Conservation (phyloP, 2,888 invertebrate species). For the Eupithecia pulchellata region DNA sequence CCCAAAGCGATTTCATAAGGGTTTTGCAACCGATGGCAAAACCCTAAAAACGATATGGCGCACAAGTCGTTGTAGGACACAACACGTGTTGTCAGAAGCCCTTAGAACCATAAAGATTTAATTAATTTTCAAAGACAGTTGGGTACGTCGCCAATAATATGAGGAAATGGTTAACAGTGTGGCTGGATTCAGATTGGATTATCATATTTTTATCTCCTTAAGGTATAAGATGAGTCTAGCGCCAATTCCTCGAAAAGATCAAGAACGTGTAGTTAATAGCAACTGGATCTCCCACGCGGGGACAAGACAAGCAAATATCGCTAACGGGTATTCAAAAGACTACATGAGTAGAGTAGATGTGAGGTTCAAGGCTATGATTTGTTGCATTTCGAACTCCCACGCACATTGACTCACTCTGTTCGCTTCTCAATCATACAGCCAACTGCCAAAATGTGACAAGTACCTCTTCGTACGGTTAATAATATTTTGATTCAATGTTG, state of each 20-base stretch:
- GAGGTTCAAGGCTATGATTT: constrained; percentile 73
- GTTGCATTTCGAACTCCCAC: constrained; percentile 79
- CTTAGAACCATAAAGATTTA: constrained; percentile 41
- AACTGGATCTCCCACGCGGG: constrained; percentile 59
- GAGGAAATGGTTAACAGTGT: background rate
- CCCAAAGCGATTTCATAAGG: too few relatives aligned
- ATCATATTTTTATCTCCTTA: constrained; percentile 36
- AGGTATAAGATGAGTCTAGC: constrained; percentile 31
- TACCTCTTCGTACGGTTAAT: constrained; percentile 19
- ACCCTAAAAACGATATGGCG: constrained; percentile 52
- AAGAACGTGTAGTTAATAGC: constrained; percentile 43
- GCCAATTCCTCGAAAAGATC: constrained; percentile 37
- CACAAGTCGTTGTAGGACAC: constrained; percentile 47
- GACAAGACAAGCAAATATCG: constrained; percentile 49
- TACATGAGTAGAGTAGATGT: constrained; percentile 52
- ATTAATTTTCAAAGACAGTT: constrained; percentile 20
- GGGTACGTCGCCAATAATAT: constrained; percentile 23
- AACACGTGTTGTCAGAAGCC: constrained; percentile 46
- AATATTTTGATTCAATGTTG: constrained; percentile 28
- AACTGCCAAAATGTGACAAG: constrained; percentile 63
- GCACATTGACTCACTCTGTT: constrained; percentile 67
- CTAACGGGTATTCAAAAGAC: constrained; percentile 53
- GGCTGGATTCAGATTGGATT: background rate
- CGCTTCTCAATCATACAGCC: constrained; percentile 62
- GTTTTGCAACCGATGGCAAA: too few relatives aligned